Base-by-base conservation (phyloP, 2,797 vertebrate species). In the Enoplosus armatus region DNA sequence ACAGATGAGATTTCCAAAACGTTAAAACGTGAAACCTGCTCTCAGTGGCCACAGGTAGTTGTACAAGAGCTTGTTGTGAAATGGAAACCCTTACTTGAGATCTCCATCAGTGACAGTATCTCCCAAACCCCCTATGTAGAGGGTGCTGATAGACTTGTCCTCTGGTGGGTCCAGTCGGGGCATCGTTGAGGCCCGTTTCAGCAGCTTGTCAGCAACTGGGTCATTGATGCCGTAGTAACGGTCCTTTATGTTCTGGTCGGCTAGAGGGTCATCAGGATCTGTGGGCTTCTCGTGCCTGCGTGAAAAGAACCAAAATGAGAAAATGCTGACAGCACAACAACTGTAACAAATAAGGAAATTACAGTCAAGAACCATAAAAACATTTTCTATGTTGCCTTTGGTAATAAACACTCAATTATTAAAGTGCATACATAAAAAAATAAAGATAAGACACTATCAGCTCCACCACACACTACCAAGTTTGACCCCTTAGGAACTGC, bases 161-260 rank as follows among this genome's bases (percentile, higher is more conserved):
- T 99, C 98, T 0, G 98, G 98, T 1, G 96, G 96, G 83, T 99
- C 98, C 54, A 99, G 90, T 4, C 98, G 96, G 58, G 98, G 98
- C 98, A 99, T 99, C 45, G 98, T 97, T 9, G 98, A 98, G 0
- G 98, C 98, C 81, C 98, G 94, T 82, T 98, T 99, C 75, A 99
- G 95, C 58, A 99, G 96, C 87, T 99, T 99, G 91, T 99, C 96
- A 70, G 98, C 98, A 29, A 99, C 98, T 0, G 98, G 98, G 77
- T 99, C 98, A 35, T 99, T 99, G 83, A 99, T 98, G 35, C 98
- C 98, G 5, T 99, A 99, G 81, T 97, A 99, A 83, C 98, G 96
- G 86, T 99, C 98, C 88, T 99, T 99, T 62, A 99, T 99, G 89
- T 99, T 99, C 91, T 99, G 98, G 93, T 99, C 98, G 11, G 98